Evolutionary conservation across 2,888 invertebrate species (phyloP), one percentile per base, ranked within the genome.

Genomic region (Tenthredo scrophulariae): DNA sequence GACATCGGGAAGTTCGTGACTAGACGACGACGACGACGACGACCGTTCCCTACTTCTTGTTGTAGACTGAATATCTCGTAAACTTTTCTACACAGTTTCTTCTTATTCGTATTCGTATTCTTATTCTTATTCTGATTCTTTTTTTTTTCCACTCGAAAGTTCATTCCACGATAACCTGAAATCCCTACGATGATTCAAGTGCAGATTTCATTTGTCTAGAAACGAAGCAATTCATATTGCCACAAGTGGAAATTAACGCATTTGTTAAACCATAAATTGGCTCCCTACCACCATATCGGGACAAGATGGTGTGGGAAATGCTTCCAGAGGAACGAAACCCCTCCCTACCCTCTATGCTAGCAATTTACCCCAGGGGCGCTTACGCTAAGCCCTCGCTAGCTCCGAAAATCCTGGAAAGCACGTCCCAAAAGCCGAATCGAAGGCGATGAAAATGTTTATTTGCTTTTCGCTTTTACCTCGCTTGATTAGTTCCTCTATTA

Each of bases 361-460:
- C 85, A 85, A 85, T 85, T 85, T 80, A 85, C 85, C 85, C 85
- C 40, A 40, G 85, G 82, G 72, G 85, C 85, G 85, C 85, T 85
- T 85, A 82, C 85, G 54, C 50, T 82, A 82, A 85, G 85, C 85
- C 54, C 29, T 82, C 43, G 80, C 67, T 70, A 80, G 65, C 85
- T 85, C n/a, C 80, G 80, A 54, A 58, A 72, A 85, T 85, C 82
- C 80, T 82, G 33, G 79, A 82, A 79, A 79, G 79, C 84, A 84
- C 84, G 77, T 79, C 84, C 84, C 84, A 37, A 79, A 62, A 82
- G 67, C 70, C 79, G 85, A 82, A 85, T 80, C 85, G 85, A 85
- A 85, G 65, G 85, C 80, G 79, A 85, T 85, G 80, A 85, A 85
- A 85, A 85, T 82, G 80, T 85, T 85, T 82, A 85, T 85, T 72